Base-by-base conservation (phyloP, 2,797 vertebrate species). In the Oryzias dopingdopingensis region DNA sequence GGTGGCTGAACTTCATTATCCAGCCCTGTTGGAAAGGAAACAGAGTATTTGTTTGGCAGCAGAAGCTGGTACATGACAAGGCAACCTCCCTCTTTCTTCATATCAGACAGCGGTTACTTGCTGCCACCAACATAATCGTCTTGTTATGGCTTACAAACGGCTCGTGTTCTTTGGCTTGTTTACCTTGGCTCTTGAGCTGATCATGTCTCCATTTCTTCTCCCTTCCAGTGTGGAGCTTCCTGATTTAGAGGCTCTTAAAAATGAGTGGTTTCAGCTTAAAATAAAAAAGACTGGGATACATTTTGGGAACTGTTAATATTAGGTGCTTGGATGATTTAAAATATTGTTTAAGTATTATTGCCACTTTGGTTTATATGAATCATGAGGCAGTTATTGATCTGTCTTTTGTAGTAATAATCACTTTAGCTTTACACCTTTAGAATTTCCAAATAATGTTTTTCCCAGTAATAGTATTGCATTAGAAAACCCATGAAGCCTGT, bases 61-160 rank as follows among this genome's bases (percentile, higher is more conserved):
- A 32, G 47, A 61, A 22, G 42, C 42, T 72, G 49, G 57, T 62
- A 62, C 70, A 76, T 76, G 76, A 84, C 76, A 73, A 64, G 77
- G 59, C 74, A 70, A 56, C 77, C 57, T 71, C 41, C 49, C 55
- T 74, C 56, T 72, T 62, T 68, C 63, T 78, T 42, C 42, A 23
- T 81, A 74, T 77, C 80, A 78, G 74, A 56, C 71, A 48, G 52
- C 45, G 53, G 66, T 80, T 76, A 72, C 81, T 72, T 65, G 67
- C 82, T 77, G 71, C 76, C 69, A 72, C 69, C 59, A 43, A 76
- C 73, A 54, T 82, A 84, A 84, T 86, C 83, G 60, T 78, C 69
- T 74, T 76, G 79, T 83, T 80, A 74, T 65, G 80, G 75, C 71
- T 82, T 72, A 69, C 76, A 69, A 64, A 50, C 40, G 41, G 56